Base-by-base conservation (phyloP, 2,797 vertebrate species). In the Rhodeus uyekii region DNA sequence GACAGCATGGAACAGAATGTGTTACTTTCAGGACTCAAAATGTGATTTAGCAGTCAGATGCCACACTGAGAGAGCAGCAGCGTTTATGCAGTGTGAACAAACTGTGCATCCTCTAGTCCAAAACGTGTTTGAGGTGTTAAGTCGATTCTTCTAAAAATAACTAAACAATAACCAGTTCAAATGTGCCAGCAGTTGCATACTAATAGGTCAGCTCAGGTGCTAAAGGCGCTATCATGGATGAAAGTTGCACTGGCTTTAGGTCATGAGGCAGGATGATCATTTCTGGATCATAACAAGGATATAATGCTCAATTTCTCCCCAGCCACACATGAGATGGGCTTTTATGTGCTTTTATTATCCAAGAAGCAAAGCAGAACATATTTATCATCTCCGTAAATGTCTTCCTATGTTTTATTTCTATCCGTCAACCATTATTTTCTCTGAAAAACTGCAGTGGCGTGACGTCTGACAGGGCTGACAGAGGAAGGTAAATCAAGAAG, bases 241-340 rank as follows among this genome's bases (percentile, higher is more conserved):
- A 65, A 65, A 48, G 32, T 48, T 34, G 65, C 19, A 67, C 48
- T 67, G 34, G 32, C 48, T 55, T 67, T 19, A 39, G 63, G 46
- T 14, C 72, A 75, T 67, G 12, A 75, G 34, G 38, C 50, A 75
- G 32, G 3, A 74, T 24, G 38, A 14, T 76, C 38, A 60, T 32
- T 13, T 80, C 65, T n/a, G 27, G n/a, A 39, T 22, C 32, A 73
- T 73, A 50, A 74, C 16, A 63, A 64, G 34, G 91, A 93, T 92
- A 65, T 83, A 44, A 3, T 44, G 58, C 36, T 64, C 60, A 75
- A 82, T 83, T 88, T 82, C 71, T 55, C 68, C 53, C 80, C 55
- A 18, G 81, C 83, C 48, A 34, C 78, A n/a, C 75, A 77, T 74
- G 78, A 24, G 91, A 92, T 34, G 42, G 42, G 76, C 50, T 83